Base-by-base conservation (phyloP, 2,888 invertebrate species). In the Andrena trimmerana region DNA sequence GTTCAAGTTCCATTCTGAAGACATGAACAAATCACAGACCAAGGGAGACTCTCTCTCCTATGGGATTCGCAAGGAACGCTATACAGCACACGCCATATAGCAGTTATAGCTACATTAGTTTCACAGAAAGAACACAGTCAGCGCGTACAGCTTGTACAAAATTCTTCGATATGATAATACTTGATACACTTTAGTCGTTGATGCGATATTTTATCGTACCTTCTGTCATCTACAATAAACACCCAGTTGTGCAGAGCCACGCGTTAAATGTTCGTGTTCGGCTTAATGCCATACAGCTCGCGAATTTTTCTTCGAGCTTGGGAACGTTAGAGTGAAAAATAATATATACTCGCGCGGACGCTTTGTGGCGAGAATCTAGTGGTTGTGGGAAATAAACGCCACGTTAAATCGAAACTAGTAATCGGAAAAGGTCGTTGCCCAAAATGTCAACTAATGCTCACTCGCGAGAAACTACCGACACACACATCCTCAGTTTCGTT, bases 151-250 rank as follows among this genome's bases (percentile, higher is more conserved):
- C 92, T 90, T 93, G 91, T 93, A 93, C 91, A 93, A 92, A 92
- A 92, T 88, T 91, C 88, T 88, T 88, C 93, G 92, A 94, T 93
- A 93, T 93, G 93, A 92, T 92, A 91, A 92, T 91, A 92, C 88
- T 89, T 88, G 89, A 92, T 90, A 90, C 86, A 77, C 78, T 62
- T 81, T 83, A 84, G 89, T 88, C 84, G 77, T 87, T 72, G 67
- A 86, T 84, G 72, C 62, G 29, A 52, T 78, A 78, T 83, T 84
- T 70, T 81, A 77, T 72, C 77, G 70, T 48, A 42, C 24, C 31
- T 50, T 57, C 57, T 1, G 79, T 77, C 65, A 48, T 78, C 5
- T 76, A 66, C 77, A 83, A 67, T 42, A 78, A 20, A 29, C 84
- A 78, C 88, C 88, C 85, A 69, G 89, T 89, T 85, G 91, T 91